A percentile compares a stretch with the other conserved stretches of the same genome.
These are phyloP conservation scores for Notocelia uddmanniana DNA, from an alignment of 2,888 invertebrate species.

Conservation along the genomic window DNA sequence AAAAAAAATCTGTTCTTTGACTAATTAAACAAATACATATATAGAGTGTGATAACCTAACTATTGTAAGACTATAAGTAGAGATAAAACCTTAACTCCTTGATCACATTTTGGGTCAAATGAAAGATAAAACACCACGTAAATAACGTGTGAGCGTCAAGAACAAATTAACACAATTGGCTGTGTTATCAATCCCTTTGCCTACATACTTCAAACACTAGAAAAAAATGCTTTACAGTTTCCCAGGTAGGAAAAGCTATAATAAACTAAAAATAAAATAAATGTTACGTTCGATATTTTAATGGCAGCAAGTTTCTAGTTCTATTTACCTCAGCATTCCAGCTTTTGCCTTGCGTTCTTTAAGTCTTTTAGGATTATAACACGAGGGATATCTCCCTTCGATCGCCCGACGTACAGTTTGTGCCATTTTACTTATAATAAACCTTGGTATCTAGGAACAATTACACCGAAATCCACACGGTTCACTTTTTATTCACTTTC, in stretches of 20 bases:
- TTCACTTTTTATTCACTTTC: conserved; percentile 82
- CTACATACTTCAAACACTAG: neutral
- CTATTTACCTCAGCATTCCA: conserved; percentile 83
- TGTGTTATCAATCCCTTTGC: conserved; percentile 25
- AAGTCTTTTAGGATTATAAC: conserved; percentile 89
- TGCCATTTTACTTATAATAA: conserved; percentile 86
- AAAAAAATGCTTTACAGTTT: neutral
- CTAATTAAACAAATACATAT: neutral
- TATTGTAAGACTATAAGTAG: neutral
- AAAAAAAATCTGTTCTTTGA: neutral
- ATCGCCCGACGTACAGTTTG: conserved; percentile 89
- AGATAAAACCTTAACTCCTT: neutral
- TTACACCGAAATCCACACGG: conserved; percentile 65
- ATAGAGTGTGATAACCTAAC: neutral
- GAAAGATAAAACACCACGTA: conserved; percentile 32
- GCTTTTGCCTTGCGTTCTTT: conserved; percentile 90
- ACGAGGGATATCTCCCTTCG: conserved; percentile 92
- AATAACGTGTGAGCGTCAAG: conserved; percentile 1
- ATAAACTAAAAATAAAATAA: neutral
- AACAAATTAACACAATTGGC: conserved; percentile 18
- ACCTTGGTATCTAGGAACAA: conserved; percentile 54
- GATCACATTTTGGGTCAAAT: conserved; percentile 31
- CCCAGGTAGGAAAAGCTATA: neutral
- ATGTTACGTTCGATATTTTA: conserved; percentile 1
- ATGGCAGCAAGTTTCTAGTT: neutral